phyloP scores from a whole-genome alignment of 2,888 invertebrate genomes.

The Beris morrisii region DNA sequence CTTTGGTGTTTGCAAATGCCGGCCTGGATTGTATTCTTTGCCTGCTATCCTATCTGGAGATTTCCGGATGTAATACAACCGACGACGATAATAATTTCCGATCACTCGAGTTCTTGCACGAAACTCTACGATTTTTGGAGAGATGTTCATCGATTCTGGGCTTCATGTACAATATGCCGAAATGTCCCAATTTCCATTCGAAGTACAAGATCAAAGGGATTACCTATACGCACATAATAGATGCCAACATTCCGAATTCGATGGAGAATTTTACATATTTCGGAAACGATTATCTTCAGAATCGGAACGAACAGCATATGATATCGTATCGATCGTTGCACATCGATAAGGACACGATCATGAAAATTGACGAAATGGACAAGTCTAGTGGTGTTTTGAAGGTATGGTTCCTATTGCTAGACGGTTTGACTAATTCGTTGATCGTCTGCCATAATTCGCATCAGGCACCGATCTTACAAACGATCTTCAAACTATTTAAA shows the following conservation, averaged over 20 bases:
- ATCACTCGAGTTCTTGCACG: slow-evolving; percentile 59
- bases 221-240: slow-evolving; percentile 76
- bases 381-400: slow-evolving; percentile 81
- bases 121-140: slow-evolving; percentile 82
- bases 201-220: slow-evolving; percentile 81
- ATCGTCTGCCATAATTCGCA: slow-evolving; percentile 86
- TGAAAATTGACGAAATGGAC: slow-evolving; percentile 64
- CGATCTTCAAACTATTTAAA: slow-evolving; percentile 79
- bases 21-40: slow-evolving; percentile 93
- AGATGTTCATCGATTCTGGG: slow-evolving; percentile 85
- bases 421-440: slow-evolving; percentile 79
- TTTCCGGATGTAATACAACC: slow-evolving; percentile 64
- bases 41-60: slow-evolving; percentile 66
- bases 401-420: slow-evolving; percentile 87
- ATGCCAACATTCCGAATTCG: slow-evolving; percentile 77
- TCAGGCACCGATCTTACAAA: slow-evolving; percentile 84
- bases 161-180: slow-evolving; percentile 93
- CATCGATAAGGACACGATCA: slow-evolving; percentile 57
- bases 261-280: slow-evolving; percentile 70
- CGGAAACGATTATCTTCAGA: slow-evolving; percentile 63
- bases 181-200: slow-evolving; percentile 89
- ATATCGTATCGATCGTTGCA: slow-evolving; percentile 57
- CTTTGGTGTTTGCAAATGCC: slow-evolving; percentile 90
- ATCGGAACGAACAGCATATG: slow-evolving; percentile 67
- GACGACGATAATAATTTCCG: slow-evolving; percentile 60